Evolutionary conservation across 2,113 vertebrate genomes (phyloP).

Genomic region (Heterotis niloticus): DNA sequence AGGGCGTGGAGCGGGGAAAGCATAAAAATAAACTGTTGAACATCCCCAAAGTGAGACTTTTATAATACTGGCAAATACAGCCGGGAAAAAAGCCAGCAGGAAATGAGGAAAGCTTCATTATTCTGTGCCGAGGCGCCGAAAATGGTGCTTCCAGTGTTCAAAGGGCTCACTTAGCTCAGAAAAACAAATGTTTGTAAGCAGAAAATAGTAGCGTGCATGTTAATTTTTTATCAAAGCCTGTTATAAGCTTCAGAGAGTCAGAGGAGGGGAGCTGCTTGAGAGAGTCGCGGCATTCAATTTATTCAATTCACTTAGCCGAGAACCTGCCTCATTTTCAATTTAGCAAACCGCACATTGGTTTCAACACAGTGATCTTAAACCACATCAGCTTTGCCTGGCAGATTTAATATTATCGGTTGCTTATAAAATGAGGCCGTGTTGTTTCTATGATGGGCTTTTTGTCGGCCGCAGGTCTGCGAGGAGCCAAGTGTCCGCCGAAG

Average conservation of each 20-base stretch:
- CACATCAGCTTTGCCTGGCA: conserved; percentile 29
- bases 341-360: conserved; percentile 68
- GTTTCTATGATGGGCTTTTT: neutral
- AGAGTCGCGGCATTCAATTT: conserved; percentile 57
- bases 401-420: neutral
- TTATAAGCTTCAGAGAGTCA: conserved; percentile 69
- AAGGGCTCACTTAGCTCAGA: conserved; percentile 48
- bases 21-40: neutral
- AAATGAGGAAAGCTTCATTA: neutral
- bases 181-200: conserved; percentile 50
- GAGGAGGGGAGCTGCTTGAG: conserved; percentile 57
- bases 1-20: neutral
- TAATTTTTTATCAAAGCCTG: conserved; percentile 68
- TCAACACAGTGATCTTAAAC: conserved; percentile 56
- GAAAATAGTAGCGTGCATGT: conserved; percentile 61
- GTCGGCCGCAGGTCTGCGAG: neutral
- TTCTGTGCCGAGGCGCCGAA: conserved; percentile 42
- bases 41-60: neutral
- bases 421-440: neutral
- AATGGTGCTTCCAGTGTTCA: conserved; percentile 51
- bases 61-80: neutral
- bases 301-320: conserved; percentile 63
- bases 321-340: conserved; percentile 71
- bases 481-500: neutral
- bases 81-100: neutral